Evolutionary conservation across 2,888 invertebrate species (phyloP).

Genomic region (Cephus spinipes): DNA sequence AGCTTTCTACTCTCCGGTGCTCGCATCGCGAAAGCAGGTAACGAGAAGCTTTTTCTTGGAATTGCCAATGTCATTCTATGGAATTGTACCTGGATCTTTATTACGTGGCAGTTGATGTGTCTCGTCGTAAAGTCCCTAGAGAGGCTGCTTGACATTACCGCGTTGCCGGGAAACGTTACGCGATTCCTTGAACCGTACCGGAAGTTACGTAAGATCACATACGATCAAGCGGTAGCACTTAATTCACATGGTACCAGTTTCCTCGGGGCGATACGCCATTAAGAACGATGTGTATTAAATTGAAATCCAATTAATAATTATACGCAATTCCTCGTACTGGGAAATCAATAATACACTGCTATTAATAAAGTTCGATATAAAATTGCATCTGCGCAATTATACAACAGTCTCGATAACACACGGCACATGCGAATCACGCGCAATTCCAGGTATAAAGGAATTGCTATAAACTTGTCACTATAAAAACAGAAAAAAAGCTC

Average conservation of each 20-base stretch:
- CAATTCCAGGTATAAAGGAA: too few species aligned
- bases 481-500: too few species aligned
- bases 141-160: background rate
- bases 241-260: background rate
- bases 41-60: constrained; percentile 7
- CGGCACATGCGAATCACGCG: too few species aligned
- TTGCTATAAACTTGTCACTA: too few species aligned
- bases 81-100: constrained; percentile 37
- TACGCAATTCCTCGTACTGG: background rate
- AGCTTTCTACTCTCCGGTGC: background rate
- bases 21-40: background rate
- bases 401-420: background rate
- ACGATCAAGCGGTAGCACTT: background rate
- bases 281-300: background rate
- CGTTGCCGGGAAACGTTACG: background rate
- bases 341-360: background rate
- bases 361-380: background rate
- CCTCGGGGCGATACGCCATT: background rate
- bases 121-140: constrained; percentile 34
- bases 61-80: constrained; percentile 37
- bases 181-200: background rate
- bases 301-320: background rate
- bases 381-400: background rate
- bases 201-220: background rate
- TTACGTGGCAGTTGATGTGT: constrained; percentile 37